phyloP scores from a whole-genome alignment of 2,113 vertebrate species.

The Pyrgilauda ruficollis region DNA sequence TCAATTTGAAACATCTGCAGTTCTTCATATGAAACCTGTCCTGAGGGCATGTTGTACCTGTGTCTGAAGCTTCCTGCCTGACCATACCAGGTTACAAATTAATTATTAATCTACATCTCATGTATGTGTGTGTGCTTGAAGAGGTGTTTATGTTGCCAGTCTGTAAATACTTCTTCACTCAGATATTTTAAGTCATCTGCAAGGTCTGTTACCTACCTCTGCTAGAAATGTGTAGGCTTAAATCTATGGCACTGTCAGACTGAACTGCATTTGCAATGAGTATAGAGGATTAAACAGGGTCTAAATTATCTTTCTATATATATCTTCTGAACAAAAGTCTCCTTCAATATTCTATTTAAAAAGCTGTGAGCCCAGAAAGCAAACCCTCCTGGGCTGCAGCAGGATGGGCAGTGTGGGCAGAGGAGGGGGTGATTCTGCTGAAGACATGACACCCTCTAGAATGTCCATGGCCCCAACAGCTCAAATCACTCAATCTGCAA shows the following conservation, averaged over 20 bases:
- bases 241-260: neutral
- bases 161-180: neutral
- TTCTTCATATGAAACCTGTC: neutral
- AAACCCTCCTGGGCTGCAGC: neutral
- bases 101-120: neutral
- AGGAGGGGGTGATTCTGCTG: neutral
- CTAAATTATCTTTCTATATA: neutral
- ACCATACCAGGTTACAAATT: neutral
- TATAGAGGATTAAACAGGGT: neutral
- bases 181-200: neutral
- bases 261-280: neutral
- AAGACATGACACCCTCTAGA: neutral
- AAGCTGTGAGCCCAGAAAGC: neutral
- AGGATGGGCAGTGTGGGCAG: neutral
- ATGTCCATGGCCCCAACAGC: neutral
- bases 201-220: neutral
- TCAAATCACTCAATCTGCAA: neutral
- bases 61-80: neutral
- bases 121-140: neutral
- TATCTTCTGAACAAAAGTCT: neutral
- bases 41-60: neutral
- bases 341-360: neutral
- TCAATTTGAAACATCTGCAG: neutral
- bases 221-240: neutral
- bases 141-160: neutral